A percentile compares a stretch with the other conserved stretches of the same genome.
Conservation (phyloP, 2,888 invertebrate genomes). For the Nomada fucata region DNA sequence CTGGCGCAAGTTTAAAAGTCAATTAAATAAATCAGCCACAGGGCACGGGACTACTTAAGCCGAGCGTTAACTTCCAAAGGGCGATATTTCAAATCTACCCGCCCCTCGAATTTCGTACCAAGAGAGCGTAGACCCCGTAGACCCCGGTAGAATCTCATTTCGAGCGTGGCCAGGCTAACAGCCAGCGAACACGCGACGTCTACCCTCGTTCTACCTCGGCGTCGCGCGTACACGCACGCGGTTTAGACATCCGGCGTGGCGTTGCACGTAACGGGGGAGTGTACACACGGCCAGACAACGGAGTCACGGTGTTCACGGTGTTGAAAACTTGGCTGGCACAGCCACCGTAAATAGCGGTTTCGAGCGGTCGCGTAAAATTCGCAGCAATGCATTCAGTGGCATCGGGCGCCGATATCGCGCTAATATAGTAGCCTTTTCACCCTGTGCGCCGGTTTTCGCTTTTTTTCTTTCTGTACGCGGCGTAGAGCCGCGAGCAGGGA, state of each 20-base stretch:
- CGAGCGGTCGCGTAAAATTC: conserved; percentile 52
- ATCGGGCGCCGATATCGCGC: conserved; percentile 72
- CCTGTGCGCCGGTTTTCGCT: neutral
- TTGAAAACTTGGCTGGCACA: conserved; percentile 46
- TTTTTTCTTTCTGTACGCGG: conserved; percentile 33
- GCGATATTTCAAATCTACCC: conserved; percentile 47
- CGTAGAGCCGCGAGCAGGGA: neutral
- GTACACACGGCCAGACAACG: neutral
- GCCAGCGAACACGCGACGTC: conserved; percentile 60
- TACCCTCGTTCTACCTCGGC: conserved; percentile 38
- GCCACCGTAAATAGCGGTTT: conserved; percentile 54
- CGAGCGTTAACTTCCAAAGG: conserved; percentile 19
- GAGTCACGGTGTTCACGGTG: neutral
- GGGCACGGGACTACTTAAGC: conserved; percentile 4
- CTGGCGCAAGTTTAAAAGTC: neutral
- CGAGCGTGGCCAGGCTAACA: conserved; percentile 42
- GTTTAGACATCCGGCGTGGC: conserved; percentile 32
- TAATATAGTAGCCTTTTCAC: conserved; percentile 68
- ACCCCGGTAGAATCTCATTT: conserved; percentile 52
- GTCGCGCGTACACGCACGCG: conserved; percentile 7
- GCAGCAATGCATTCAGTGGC: conserved; percentile 66
- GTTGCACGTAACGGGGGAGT: conserved; percentile 26
- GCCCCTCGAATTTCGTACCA: conserved; percentile 25
- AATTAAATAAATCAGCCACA: conserved; percentile 30
- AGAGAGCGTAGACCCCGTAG: neutral